Conservation (phyloP, 1,140 invertebrate genomes). For the Nilaparvata lugens region DNA sequence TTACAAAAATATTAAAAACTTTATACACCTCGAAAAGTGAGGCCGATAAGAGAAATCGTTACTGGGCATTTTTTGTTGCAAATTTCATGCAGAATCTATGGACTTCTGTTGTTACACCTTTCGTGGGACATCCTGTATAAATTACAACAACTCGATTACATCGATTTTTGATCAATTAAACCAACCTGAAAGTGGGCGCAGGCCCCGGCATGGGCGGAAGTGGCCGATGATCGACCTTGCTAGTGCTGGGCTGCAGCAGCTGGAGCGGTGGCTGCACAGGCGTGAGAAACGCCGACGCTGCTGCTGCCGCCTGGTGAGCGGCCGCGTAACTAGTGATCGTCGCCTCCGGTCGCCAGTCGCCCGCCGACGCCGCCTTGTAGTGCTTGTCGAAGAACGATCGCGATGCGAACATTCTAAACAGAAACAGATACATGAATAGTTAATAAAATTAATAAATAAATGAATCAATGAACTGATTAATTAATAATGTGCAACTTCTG, state of each 20-base stretch:
- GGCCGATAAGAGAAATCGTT: too few species aligned
- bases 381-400: constrained; percentile 43
- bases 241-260: constrained; percentile 25
- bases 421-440: constrained; percentile 34
- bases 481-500: constrained; percentile 37
- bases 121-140: too few species aligned
- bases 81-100: too few species aligned
- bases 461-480: too few species aligned
- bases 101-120: too few species aligned
- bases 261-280: constrained; percentile 50
- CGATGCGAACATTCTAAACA: constrained; percentile 30
- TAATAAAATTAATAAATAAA: background rate
- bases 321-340: constrained; percentile 37
- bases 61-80: too few species aligned
- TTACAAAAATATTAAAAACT: too few species aligned
- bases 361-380: constrained; percentile 41
- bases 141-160: too few species aligned
- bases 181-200: constrained; percentile 70
- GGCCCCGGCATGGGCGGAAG: constrained; percentile 49
- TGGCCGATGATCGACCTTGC: constrained; percentile 30
- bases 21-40: too few species aligned
- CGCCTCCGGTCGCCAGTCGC: constrained; percentile 41
- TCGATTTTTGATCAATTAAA: too few species aligned
- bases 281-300: constrained; percentile 54
- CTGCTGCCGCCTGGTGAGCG: constrained; percentile 41